phyloP scores from a whole-genome alignment of 1,140 invertebrate genomes.

The Metaphire vulgaris region DNA sequence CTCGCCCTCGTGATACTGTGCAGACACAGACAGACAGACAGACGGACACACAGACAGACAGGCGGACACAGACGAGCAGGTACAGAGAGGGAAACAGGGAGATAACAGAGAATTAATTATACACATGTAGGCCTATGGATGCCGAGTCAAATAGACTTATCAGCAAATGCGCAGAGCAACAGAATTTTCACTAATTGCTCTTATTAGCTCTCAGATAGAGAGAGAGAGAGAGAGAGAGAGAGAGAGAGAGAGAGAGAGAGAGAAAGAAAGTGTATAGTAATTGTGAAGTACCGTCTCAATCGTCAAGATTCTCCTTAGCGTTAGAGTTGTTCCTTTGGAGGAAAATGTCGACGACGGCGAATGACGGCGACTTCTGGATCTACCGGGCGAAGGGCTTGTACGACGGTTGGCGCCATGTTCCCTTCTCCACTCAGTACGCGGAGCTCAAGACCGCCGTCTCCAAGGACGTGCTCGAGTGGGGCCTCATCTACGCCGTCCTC shows the following conservation, averaged over 20 bases:
- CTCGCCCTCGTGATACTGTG: background rate
- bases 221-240: too few species aligned
- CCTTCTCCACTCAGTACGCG: slow-evolving; percentile 84
- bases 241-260: too few species aligned
- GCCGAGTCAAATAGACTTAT: background rate
- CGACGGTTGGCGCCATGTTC: slow-evolving; percentile 56
- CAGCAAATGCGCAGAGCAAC: background rate
- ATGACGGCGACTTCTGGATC: background rate
- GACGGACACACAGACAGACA: background rate
- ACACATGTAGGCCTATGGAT: background rate
- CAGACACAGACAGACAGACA: background rate
- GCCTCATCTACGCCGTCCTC: slow-evolving; percentile 77
- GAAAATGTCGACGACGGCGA: background rate
- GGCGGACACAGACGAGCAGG: background rate
- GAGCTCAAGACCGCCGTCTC: slow-evolving; percentile 87
- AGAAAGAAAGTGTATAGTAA: too few species aligned
- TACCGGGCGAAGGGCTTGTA: background rate
- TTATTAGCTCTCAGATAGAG: too few species aligned
- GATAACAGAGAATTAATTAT: background rate
- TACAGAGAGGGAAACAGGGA: background rate
- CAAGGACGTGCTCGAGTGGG: slow-evolving; percentile 71
- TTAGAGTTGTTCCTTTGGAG: background rate
- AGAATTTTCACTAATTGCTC: background rate
- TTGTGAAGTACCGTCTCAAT: background rate
- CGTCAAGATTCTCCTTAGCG: background rate